A percentile compares a stretch with the other conserved stretches of the same genome.
phyloP scores from a whole-genome alignment of 2,113 vertebrate genomes.

The Microcebus murinus region DNA sequence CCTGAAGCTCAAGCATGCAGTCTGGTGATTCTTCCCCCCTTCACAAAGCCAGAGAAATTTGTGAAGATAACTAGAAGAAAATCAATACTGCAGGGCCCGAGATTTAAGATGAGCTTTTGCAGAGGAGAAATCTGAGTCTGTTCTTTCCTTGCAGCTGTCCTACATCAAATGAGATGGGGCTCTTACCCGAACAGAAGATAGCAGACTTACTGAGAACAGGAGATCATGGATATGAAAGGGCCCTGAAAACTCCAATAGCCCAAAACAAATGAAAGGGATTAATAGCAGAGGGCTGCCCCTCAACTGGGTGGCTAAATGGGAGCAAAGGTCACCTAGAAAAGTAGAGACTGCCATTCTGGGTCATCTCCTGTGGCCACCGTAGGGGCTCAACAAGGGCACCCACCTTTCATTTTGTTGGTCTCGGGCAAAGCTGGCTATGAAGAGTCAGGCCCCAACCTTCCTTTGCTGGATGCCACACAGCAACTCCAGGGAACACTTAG shows the following conservation, averaged over 20 bases:
- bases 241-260: background rate
- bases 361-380: background rate
- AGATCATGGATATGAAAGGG: background rate
- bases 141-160: conserved; percentile 21
- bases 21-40: background rate
- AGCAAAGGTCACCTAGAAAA: conserved; percentile 24
- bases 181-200: conserved; percentile 1
- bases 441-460: background rate
- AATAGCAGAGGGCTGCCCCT: background rate
- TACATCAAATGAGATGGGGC: background rate
- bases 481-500: background rate
- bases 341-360: background rate
- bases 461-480: background rate
- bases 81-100: background rate
- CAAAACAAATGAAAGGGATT: conserved; percentile 7
- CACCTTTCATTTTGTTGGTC: background rate
- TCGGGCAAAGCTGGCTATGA: background rate
- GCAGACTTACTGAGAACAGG: background rate
- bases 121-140: conserved; percentile 36
- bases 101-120: conserved; percentile 37
- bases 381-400: background rate
- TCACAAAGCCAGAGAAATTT: conserved; percentile 64
- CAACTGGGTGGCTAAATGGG: background rate
- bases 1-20: conserved; percentile 53
- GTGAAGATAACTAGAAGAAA: conserved; percentile 60